Conservation (phyloP, 2,888 invertebrate species). For the Maniola hyperantus region DNA sequence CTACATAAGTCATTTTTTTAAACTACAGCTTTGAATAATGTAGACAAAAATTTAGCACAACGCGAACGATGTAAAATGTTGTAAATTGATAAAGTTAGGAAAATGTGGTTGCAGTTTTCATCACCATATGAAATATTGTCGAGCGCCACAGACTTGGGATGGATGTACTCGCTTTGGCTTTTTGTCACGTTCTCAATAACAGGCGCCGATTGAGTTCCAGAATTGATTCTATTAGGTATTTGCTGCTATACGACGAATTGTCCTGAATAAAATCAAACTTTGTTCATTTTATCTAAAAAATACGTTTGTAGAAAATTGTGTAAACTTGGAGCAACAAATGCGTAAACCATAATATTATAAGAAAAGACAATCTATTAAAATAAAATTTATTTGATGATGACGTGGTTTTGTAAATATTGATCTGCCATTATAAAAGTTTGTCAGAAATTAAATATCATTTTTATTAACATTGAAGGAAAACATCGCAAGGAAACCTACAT, state of each 20-base stretch:
- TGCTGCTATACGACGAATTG: background rate
- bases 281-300: too few relatives aligned
- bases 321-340: too few relatives aligned
- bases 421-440: too few relatives aligned
- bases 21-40: constrained; percentile 25
- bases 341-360: too few relatives aligned
- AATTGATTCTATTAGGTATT: constrained; percentile 32
- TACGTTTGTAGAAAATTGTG: too few relatives aligned
- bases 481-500: too few relatives aligned
- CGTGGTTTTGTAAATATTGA: too few relatives aligned
- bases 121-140: constrained; percentile 74
- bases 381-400: too few relatives aligned
- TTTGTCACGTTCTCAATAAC: constrained; percentile 59
- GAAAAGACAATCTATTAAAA: too few relatives aligned
- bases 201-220: constrained; percentile 47
- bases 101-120: constrained; percentile 71
- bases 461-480: too few relatives aligned
- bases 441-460: too few relatives aligned
- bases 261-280: background rate
- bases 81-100: constrained; percentile 73
- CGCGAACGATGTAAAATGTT: constrained; percentile 48
- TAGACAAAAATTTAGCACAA: constrained; percentile 52
- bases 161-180: constrained; percentile 61
- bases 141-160: constrained; percentile 57
- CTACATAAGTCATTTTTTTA: too few relatives aligned